Percentiles rank a stretch among this genome's conserved stretches.
These are phyloP conservation scores for Tiliacea aurago DNA, from an alignment of 2,888 invertebrate genomes.

Conservation along the genomic window DNA sequence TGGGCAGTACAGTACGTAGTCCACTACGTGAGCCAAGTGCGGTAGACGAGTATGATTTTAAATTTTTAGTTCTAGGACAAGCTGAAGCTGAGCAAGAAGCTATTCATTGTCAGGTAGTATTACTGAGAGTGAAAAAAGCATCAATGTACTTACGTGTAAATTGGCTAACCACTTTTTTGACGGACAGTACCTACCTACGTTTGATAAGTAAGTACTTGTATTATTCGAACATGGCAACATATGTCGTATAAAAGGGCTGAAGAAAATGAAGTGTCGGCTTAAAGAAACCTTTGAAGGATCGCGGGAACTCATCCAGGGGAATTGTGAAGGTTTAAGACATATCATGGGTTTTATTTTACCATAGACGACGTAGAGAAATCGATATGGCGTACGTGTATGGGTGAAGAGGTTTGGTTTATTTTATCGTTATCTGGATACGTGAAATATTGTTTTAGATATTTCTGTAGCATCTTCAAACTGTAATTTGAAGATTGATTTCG, in stretches of 20 bases:
- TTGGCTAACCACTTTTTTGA: neutral
- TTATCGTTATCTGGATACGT: neutral
- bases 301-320: constrained; percentile 51
- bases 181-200: constrained; percentile 23
- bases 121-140: neutral
- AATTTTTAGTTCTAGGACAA: neutral
- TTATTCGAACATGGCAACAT: constrained; percentile 63
- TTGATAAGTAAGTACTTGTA: constrained; percentile 34
- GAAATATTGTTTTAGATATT: constrained; percentile 12
- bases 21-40: neutral
- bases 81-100: neutral
- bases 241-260: constrained; percentile 66
- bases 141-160: neutral
- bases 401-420: constrained; percentile 14
- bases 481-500: neutral
- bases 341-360: constrained; percentile 55
- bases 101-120: neutral
- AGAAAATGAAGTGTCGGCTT: constrained; percentile 76
- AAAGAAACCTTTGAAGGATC: constrained; percentile 74
- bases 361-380: constrained; percentile 23
- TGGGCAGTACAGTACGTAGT: neutral
- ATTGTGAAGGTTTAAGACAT: constrained; percentile 56
- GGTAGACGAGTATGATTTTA: neutral
- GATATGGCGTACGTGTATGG: constrained; percentile 14
- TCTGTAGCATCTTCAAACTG: too few relatives aligned